Conservation (phyloP, 2,888 invertebrate species). For the Mesorhabditis sp. region DNA sequence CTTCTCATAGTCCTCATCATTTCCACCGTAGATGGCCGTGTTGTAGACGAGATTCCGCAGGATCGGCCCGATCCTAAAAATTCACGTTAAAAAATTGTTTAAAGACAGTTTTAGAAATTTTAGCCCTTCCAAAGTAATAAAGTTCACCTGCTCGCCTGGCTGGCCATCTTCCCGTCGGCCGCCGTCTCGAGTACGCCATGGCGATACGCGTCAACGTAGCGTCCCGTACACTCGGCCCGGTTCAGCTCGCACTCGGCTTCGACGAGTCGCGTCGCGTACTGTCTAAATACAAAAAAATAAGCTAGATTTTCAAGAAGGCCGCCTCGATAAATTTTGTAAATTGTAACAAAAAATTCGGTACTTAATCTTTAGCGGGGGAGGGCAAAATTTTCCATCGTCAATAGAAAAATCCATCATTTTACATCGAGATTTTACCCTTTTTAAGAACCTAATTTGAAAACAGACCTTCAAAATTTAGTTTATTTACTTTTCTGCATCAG, state of each 20-base stretch:
- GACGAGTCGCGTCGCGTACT: neutral
- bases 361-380: too few relatives aligned
- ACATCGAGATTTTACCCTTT: too few relatives aligned
- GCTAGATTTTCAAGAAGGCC: too few relatives aligned
- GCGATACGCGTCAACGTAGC: neutral
- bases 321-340: too few relatives aligned
- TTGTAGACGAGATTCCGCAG: neutral
- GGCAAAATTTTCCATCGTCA: too few relatives aligned
- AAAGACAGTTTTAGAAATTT: neutral
- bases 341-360: too few relatives aligned
- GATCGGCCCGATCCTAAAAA: neutral
- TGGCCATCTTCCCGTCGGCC: neutral
- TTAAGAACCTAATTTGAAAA: too few relatives aligned
- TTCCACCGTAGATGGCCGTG: neutral
- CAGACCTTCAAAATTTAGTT: too few relatives aligned
- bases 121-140: too few relatives aligned
- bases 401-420: too few relatives aligned
- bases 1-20: neutral
- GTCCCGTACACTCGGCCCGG: neutral
- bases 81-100: neutral
- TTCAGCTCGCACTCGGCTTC: constrained; percentile 1
- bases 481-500: too few relatives aligned
- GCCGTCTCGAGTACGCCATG: neutral
- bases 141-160: neutral
- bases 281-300: neutral